Evolutionary conservation across 1,140 invertebrate genomes (phyloP).

Genomic region (Wiebesia pumilae): DNA sequence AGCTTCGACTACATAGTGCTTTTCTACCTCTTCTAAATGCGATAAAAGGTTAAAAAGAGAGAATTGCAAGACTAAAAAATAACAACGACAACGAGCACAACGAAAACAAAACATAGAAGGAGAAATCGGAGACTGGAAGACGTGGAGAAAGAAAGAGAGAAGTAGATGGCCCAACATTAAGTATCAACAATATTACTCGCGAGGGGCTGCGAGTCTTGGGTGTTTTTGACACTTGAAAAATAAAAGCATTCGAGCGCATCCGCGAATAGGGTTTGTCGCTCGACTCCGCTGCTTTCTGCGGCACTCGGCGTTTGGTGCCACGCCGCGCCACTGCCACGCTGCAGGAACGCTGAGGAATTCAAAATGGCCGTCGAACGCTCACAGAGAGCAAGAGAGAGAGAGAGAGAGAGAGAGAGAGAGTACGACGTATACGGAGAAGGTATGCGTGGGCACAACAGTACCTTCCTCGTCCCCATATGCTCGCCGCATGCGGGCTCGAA

Average conservation of each 20-base stretch:
- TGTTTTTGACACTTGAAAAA: conserved; percentile 70
- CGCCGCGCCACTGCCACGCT: conserved; percentile 34
- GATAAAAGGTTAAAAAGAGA: neutral
- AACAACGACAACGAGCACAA: neutral
- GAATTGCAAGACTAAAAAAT: neutral
- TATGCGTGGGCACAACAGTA: conserved; percentile 43
- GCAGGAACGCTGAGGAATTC: conserved; percentile 69
- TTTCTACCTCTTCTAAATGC: neutral
- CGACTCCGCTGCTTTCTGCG: neutral
- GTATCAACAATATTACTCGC: conserved; percentile 70
- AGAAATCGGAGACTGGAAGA: neutral
- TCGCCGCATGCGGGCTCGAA: conserved; percentile 30
- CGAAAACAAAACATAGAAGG: neutral
- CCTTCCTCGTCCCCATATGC: conserved; percentile 44
- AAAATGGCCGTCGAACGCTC: conserved; percentile 70
- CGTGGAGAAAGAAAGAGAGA: neutral
- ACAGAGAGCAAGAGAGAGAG: conserved; percentile 12
- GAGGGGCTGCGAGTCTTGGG: conserved; percentile 44
- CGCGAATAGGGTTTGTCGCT: conserved; percentile 47
- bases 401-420: conserved; percentile 13
- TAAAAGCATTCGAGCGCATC: conserved; percentile 61
- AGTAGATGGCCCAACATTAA: conserved; percentile 65
- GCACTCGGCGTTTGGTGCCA: neutral
- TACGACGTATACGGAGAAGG: conserved; percentile 13
- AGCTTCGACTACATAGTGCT: conserved; percentile 1